phyloP scores from a whole-genome alignment of 2,888 invertebrate species.

The Adineta ricciae region DNA sequence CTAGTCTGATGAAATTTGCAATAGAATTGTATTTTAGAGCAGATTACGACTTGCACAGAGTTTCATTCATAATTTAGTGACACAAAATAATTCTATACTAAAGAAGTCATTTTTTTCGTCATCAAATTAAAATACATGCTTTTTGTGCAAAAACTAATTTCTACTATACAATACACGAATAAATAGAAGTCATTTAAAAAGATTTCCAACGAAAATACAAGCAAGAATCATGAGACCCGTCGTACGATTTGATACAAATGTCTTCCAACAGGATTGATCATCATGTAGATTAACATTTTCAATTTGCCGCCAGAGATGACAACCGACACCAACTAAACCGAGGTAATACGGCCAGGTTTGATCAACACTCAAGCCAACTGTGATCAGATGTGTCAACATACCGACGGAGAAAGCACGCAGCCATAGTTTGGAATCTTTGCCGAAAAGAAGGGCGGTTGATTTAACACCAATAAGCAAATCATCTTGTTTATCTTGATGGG shows the following conservation, averaged over 20 bases:
- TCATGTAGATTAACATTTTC: constrained; percentile 25
- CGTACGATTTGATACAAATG: constrained; percentile 27
- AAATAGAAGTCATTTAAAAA: background rate
- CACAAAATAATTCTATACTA: no score
- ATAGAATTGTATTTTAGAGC: no score
- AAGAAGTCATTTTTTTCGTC: no score
- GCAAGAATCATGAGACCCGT: constrained; percentile 22
- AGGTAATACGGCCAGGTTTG: constrained; percentile 30
- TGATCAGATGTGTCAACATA: constrained; percentile 23
- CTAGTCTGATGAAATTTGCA: no score
- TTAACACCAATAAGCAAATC: constrained; percentile 81
- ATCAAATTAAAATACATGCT: no score
- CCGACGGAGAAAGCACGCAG: constrained; percentile 24
- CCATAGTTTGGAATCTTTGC: constrained; percentile 19
- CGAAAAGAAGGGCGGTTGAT: constrained; percentile 65
- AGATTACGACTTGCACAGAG: no score
- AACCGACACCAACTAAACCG: background rate
- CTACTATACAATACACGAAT: background rate
- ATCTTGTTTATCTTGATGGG: constrained; percentile 82
- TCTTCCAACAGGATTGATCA: constrained; percentile 23
- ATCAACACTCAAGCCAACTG: constrained; percentile 6
- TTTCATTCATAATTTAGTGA: no score
- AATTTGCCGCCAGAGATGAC: constrained; percentile 29
- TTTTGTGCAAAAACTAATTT: background rate
- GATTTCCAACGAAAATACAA: constrained; percentile 22